These are phyloP conservation scores for Trigoniulus corallinus DNA, from an alignment of 1,140 invertebrate species.

Conservation along the genomic window DNA sequence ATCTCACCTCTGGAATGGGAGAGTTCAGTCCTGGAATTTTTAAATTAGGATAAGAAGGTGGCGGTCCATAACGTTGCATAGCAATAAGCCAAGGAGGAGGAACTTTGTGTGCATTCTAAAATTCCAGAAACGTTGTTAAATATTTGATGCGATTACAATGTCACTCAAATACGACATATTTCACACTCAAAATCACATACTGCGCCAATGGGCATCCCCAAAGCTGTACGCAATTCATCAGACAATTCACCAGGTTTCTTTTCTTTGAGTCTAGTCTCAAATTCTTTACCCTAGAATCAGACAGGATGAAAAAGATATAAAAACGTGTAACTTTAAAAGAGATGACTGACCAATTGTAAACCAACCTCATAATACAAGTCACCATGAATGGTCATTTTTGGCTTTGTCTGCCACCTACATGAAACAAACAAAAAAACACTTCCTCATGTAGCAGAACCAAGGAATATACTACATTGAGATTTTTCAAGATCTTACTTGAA, in stretches of 20 bases:
- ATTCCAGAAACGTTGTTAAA: conserved; percentile 13
- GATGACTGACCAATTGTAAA: too few species aligned
- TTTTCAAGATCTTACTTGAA: conserved; percentile 75
- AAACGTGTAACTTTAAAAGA: too few species aligned
- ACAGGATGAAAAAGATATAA: neutral
- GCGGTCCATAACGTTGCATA: conserved; percentile 93
- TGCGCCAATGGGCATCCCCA: conserved; percentile 97
- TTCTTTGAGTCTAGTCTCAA: conserved; percentile 91
- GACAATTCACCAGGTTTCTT: conserved; percentile 97
- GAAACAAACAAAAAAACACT: neutral
- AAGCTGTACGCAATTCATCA: conserved; percentile 84
- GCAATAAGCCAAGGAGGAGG: conserved; percentile 99
- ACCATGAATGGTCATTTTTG: conserved; percentile 95
- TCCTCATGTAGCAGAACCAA: neutral
- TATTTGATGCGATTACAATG: conserved; percentile 8
- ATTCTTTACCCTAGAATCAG: conserved; percentile 72
- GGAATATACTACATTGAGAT: too few species aligned
- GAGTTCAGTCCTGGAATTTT: conserved; percentile 91
- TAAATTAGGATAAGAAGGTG: conserved; percentile 95
- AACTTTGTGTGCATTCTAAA: conserved; percentile 31
- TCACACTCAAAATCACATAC: conserved; percentile 22
- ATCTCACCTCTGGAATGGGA: conserved; percentile 66
- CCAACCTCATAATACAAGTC: conserved; percentile 89
- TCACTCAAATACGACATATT: too few species aligned
- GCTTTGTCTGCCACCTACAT: conserved; percentile 89